phyloP scores from a whole-genome alignment of 2,888 invertebrate genomes.

The Drosophila melanosoma region DNA sequence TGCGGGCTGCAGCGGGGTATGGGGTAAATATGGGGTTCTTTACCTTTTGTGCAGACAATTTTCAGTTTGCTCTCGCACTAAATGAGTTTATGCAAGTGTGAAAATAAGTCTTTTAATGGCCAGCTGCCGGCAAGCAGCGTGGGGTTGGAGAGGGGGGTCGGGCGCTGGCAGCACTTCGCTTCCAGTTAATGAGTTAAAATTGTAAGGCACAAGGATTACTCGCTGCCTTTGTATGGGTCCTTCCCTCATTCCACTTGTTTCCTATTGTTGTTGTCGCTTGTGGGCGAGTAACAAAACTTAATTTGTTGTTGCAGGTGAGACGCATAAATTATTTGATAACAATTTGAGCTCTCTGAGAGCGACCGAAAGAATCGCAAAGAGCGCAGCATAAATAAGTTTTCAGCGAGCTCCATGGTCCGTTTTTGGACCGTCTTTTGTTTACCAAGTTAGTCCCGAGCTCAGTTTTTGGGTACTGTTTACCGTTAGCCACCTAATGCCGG shows the following conservation, averaged over 20 bases:
- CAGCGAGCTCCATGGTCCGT: constrained; percentile 31
- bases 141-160: not conserved
- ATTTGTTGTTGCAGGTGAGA: constrained; percentile 78
- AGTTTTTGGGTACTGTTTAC: constrained; percentile 53
- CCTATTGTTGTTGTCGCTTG: constrained; percentile 9
- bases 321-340: constrained; percentile 80
- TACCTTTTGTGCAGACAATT: constrained; percentile 54
- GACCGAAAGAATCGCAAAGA: constrained; percentile 10
- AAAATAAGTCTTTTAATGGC: constrained; percentile 81
- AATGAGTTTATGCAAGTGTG: constrained; percentile 81
- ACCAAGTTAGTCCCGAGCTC: constrained; percentile 26
- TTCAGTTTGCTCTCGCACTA: constrained; percentile 69
- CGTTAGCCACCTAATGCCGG: constrained; percentile 61
- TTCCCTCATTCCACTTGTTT: constrained; percentile 2
- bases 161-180: constrained; percentile 34
- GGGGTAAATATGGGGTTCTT: not conserved
- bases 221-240: constrained; percentile 38
- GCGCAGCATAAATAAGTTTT: constrained; percentile 71
- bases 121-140: constrained; percentile 28
- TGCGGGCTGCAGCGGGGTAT: not conserved
- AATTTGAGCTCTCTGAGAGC: constrained; percentile 47
- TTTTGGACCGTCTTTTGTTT: constrained; percentile 43
- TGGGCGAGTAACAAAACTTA: constrained; percentile 64
- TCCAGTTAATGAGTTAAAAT: constrained; percentile 78
- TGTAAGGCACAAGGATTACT: constrained; percentile 75